Base-by-base conservation (phyloP, 2,113 vertebrate genomes). In the Anser brachyrhynchus region DNA sequence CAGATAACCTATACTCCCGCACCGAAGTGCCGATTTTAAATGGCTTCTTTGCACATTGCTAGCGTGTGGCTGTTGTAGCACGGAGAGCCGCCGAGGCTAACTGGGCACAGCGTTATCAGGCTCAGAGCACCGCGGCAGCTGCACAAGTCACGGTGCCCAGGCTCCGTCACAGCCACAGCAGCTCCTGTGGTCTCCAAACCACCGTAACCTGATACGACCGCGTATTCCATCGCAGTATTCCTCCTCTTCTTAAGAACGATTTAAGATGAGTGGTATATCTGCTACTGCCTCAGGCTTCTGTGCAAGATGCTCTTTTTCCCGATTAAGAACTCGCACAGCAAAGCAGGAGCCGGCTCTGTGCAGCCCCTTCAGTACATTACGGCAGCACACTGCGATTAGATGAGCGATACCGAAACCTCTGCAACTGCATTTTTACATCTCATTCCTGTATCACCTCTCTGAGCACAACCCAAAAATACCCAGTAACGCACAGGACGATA, bases 291-390 rank as follows among this genome's bases (percentile, higher is more conserved):
- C 49, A 19, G 64, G 71, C 52, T 91, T 79, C 78, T 92, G 46
- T 74, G 78, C 25, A 92, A 96, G 67, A 76, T 52, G 85, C 16
- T 91, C 39, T 75, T 90, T 64, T 62, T 90, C 39, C 44, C 43
- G 6, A 93, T 89, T 91, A 93, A 87, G 77, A 82, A 71, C 78
- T 94, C 81, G 90, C 26, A 78, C 7, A 77, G 71, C 46, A 89
- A 57, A 86, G 65, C 46, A 88, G 44, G 19, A 51, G 46, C 23
- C 69, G 70, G 46, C 51, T 72, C 64, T 77, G 65, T 65, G 91
- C 41, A 93, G 86, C 64, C 69, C 89, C 28, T 65, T 67, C 72
- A 84, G 49, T 46, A 65, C 39, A 43, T 81, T 95, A 84, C 58
- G 19, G 64, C 87, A 51, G 77, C 57, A 79, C 41, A 88, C 12